phyloP scores from a whole-genome alignment of 2,113 vertebrate genomes.

The Ptyas mucosa region DNA sequence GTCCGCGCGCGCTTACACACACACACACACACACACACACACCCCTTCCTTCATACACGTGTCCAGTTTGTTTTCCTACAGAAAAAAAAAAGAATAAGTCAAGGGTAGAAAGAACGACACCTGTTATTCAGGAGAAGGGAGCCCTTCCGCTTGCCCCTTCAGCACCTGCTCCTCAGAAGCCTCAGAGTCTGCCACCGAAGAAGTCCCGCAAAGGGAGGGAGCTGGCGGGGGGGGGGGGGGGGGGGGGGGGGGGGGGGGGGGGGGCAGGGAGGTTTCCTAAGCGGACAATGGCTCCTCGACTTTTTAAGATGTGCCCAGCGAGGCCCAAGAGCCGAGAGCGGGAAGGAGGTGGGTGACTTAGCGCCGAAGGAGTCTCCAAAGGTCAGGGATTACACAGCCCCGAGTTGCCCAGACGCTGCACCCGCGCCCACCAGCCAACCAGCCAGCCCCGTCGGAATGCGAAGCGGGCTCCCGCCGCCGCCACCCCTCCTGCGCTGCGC shows the following conservation, averaged over 20 bases:
- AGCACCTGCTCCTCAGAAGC: not conserved
- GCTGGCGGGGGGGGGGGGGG: too few relatives aligned
- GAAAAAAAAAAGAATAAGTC: not conserved
- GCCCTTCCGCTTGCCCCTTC: not conserved
- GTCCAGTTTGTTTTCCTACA: conserved; percentile 19
- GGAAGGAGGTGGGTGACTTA: not conserved
- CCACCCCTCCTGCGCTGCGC: not conserved
- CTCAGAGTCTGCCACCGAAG: not conserved
- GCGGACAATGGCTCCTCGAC: not conserved
- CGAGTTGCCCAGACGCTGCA: not conserved
- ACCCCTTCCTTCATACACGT: not conserved
- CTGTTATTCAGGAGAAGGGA: not conserved
- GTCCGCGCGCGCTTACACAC: not conserved
- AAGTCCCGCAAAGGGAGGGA: not conserved
- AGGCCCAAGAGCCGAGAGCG: not conserved
- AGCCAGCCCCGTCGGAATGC: not conserved
- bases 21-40: too few relatives aligned
- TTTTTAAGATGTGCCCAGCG: not conserved
- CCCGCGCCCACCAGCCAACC: not conserved
- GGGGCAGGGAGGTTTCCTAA: not conserved
- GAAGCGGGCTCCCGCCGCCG: not conserved
- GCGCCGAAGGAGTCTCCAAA: not conserved
- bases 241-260: accelerated
- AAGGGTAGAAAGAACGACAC: not conserved
- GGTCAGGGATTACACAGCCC: not conserved